Evolutionary conservation across 2,888 invertebrate species (phyloP).

Genomic region (Siphlonurus alternatus): DNA sequence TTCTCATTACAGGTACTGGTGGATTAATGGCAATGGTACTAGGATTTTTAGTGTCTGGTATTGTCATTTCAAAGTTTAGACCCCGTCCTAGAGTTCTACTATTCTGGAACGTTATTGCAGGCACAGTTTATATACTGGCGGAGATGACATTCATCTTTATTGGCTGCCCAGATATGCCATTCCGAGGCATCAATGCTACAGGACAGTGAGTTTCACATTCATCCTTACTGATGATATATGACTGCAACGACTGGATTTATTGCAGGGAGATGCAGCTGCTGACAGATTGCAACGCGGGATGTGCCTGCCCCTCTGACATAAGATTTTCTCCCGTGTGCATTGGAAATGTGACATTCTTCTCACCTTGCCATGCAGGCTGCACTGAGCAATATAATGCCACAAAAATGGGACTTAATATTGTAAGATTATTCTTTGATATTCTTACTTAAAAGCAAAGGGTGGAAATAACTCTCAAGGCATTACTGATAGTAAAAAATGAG

Average conservation of each 20-base stretch:
- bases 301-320: slow-evolving; percentile 35
- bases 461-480: too few species aligned
- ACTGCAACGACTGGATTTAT: not conserved
- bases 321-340: slow-evolving; percentile 47
- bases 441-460: not conserved
- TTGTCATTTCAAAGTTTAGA: slow-evolving; percentile 39
- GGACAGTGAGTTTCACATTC: slow-evolving; percentile 26
- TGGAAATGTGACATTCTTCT: slow-evolving; percentile 42
- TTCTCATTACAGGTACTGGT: slow-evolving; percentile 28
- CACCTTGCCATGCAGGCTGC: slow-evolving; percentile 60
- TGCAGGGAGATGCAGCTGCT: slow-evolving; percentile 27
- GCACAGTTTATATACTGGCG: slow-evolving; percentile 33
- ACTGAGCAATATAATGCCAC: not conserved
- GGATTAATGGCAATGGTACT: slow-evolving; percentile 39
- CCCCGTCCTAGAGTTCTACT: slow-evolving; percentile 38
- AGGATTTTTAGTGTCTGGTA: slow-evolving; percentile 40
- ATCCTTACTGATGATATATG: not conserved
- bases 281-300: slow-evolving; percentile 36
- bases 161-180: slow-evolving; percentile 29
- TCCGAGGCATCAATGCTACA: slow-evolving; percentile 24
- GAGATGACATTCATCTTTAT: slow-evolving; percentile 36
- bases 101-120: slow-evolving; percentile 44
- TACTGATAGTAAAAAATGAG: too few species aligned
- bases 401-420: not conserved
- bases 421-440: not conserved